Evolutionary conservation across 2,888 invertebrate genomes (phyloP).

Genomic region (Helicoverpa assulta): DNA sequence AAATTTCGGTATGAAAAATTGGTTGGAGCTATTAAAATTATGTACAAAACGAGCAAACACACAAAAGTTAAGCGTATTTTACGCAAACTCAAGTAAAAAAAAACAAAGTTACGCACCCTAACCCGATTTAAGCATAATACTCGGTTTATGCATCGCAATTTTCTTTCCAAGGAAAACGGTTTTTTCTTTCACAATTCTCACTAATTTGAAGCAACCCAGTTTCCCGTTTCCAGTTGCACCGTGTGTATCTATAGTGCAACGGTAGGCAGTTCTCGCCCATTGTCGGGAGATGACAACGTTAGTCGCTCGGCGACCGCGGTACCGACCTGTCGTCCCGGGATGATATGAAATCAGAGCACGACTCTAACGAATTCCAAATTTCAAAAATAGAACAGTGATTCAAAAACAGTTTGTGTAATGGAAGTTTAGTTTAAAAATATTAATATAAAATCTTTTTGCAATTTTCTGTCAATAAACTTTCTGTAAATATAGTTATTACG

Average conservation of each 20-base stretch:
- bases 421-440: not conserved
- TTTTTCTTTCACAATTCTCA: slow-evolving; percentile 62
- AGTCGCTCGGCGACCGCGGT: slow-evolving; percentile 75
- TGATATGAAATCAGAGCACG: slow-evolving; percentile 51
- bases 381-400: slow-evolving; percentile 36
- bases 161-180: slow-evolving; percentile 46
- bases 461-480: slow-evolving; percentile 1
- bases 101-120: slow-evolving; percentile 9
- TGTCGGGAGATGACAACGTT: slow-evolving; percentile 61
- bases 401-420: slow-evolving; percentile 4
- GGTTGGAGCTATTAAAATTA: not conserved
- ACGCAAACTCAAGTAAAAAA: slow-evolving; percentile 4
- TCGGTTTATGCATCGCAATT: slow-evolving; percentile 52
- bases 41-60: too few species aligned
- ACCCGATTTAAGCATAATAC: slow-evolving; percentile 30
- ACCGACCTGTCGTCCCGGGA: slow-evolving; percentile 62
- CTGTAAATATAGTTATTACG: slow-evolving; percentile 20
- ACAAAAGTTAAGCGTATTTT: not conserved
- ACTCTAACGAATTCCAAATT: slow-evolving; percentile 27
- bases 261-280: slow-evolving; percentile 65
- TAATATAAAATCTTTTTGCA: not conserved
- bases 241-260: slow-evolving; percentile 62
- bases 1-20: not conserved
- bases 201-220: slow-evolving; percentile 71
- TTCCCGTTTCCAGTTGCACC: slow-evolving; percentile 66